Evolutionary conservation across 2,797 vertebrate species (phyloP), one percentile per base, ranked within the genome.

Genomic region (Centropyge bicolor): DNA sequence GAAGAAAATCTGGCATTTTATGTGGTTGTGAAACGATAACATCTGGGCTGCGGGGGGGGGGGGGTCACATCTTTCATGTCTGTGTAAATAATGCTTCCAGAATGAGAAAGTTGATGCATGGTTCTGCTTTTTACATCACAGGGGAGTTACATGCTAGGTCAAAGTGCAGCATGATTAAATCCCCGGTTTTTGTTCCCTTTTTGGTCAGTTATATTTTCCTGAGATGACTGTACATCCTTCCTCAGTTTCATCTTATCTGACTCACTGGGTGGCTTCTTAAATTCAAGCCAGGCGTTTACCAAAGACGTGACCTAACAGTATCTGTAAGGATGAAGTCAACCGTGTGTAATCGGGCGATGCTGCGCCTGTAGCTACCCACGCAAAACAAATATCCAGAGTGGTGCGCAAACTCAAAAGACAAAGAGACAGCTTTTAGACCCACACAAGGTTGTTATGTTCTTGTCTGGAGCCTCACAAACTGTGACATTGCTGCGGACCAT

Each of bases 401-500:
- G 16, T 0, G 52, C 41, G 35, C 31, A 71, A 51, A 72, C n/a
- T 20, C 40, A 3, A 62, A 71, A 65, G 24, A 9, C 5, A 27
- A 48, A 41, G n/a, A 35, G 16, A 14, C 14, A 12, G 6, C 38
- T 64, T 38, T 45, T 8, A 66, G 49, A 6, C 60, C 17, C 24
- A 13, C 5, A 9, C 35, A 14, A 70, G 49, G 45, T 56, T 55
- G 41, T 46, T 24, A 4, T 9, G 17, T n/a, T 69, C 52, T 46
- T 14, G 45, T 84, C 46, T 82, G 71, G 59, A 63, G 70, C 76
- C 84, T 61, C 59, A n/a, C 46, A 70, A 75, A 77, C 67, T 14
- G 65, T 36, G 70, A 61, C 71, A 41, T 43, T 40, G 57, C 56
- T 22, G 59, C 12, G 40, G 69, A 84, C 82, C 84, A 84, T 89